Evolutionary conservation across 2,888 invertebrate species (phyloP).

Genomic region (Tetheella fluctuosa): DNA sequence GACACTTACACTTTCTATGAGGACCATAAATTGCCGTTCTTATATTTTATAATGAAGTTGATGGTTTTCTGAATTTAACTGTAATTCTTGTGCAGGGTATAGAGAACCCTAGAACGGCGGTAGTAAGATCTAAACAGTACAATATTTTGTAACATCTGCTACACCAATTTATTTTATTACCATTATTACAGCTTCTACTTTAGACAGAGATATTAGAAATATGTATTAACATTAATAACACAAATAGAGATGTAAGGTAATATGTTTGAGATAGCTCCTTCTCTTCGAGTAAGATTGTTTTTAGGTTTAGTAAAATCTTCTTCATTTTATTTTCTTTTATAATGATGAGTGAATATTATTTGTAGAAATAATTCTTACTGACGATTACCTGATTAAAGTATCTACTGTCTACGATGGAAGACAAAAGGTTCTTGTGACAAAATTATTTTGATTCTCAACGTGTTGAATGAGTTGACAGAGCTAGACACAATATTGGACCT

Average conservation of each 20-base stretch:
- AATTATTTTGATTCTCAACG: too few relatives aligned
- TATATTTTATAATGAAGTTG: slow-evolving; percentile 29
- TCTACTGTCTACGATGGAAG: too few relatives aligned
- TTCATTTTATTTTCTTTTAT: too few relatives aligned
- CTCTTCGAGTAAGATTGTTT: too few relatives aligned
- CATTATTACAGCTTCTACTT: slow-evolving; percentile 2
- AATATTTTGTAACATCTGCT: background rate
- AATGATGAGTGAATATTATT: too few relatives aligned
- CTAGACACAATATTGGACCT: too few relatives aligned
- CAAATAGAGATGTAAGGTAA: background rate
- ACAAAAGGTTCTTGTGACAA: too few relatives aligned
- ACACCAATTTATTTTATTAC: background rate
- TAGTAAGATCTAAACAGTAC: background rate
- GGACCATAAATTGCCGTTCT: slow-evolving; percentile 34
- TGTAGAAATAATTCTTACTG: too few relatives aligned
- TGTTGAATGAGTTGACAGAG: too few relatives aligned
- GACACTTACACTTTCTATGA: slow-evolving; percentile 50
- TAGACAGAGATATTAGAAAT: background rate
- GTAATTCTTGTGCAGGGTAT: background rate
- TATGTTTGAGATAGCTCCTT: background rate
- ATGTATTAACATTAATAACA: background rate
- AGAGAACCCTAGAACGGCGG: background rate
- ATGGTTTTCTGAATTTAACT: slow-evolving; percentile 25
- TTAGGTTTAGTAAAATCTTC: too few relatives aligned
- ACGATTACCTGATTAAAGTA: too few relatives aligned